These are phyloP conservation scores for Belgica antarctica DNA, from an alignment of 2,888 invertebrate species.

Conservation along the genomic window DNA sequence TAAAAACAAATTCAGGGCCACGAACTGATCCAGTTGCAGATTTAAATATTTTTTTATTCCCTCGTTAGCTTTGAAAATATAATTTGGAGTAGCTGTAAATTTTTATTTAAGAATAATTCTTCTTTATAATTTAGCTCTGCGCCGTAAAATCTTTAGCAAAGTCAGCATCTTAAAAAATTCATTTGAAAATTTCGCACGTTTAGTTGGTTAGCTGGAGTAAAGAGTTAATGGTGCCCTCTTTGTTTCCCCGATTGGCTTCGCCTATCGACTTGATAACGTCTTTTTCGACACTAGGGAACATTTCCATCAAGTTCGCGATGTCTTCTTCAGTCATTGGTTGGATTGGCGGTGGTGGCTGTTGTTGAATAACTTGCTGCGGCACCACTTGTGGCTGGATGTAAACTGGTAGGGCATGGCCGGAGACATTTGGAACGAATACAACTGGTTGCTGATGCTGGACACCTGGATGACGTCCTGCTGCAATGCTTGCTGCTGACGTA, in stretches of 20 bases:
- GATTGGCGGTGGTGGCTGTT: conserved; percentile 52
- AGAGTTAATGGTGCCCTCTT: conserved; percentile 86
- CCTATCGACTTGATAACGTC: conserved; percentile 89
- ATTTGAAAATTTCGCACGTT: conserved; percentile 46
- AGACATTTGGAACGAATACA: conserved; percentile 66
- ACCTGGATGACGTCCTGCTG: conserved; percentile 55
- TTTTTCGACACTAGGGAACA: conserved; percentile 94
- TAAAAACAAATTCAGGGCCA: no score
- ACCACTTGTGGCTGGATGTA: conserved; percentile 49
- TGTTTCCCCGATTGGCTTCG: conserved; percentile 85
- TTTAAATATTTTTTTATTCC: background rate
- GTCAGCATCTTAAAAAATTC: no score
- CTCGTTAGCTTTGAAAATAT: background rate
- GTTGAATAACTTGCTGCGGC: conserved; percentile 49
- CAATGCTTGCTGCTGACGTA: conserved; percentile 48
- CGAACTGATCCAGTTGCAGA: no score
- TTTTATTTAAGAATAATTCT: no score
- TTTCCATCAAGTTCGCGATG: conserved; percentile 61
- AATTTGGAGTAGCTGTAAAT: no score
- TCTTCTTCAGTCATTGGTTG: conserved; percentile 59
- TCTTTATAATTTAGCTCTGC: no score
- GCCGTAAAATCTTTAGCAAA: conserved; percentile 1
- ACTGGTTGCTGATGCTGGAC: conserved; percentile 56
- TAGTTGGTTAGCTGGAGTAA: conserved; percentile 83
- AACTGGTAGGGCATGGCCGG: conserved; percentile 50